These are phyloP conservation scores for Diorhabda carinulata DNA, from an alignment of 1,140 invertebrate species.

Conservation along the genomic window DNA sequence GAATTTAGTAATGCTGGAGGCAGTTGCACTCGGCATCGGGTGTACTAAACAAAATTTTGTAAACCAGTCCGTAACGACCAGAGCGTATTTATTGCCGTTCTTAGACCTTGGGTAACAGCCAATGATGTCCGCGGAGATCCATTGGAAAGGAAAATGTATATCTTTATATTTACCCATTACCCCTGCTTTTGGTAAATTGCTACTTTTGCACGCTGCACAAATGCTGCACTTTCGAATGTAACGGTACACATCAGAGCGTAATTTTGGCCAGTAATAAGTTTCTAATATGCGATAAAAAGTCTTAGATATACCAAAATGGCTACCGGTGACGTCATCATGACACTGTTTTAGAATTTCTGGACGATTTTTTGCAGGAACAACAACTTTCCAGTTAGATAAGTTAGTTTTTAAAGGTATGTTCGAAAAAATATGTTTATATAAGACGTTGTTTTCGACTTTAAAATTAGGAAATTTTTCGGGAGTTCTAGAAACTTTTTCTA, in stretches of 20 bases:
- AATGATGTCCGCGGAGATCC: conserved; percentile 19
- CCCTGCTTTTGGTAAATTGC: conserved; percentile 12
- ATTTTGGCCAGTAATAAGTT: conserved; percentile 16
- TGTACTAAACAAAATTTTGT: conserved; percentile 26
- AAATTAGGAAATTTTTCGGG: conserved; percentile 15
- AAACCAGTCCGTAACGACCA: conserved; percentile 26
- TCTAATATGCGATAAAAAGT: conserved; percentile 13
- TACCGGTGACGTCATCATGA: conserved; percentile 16
- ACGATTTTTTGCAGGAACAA: conserved; percentile 19
- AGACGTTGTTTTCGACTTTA: conserved; percentile 6
- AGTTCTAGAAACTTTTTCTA: background rate
- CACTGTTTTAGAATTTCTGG: conserved; percentile 3
- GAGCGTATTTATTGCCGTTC: conserved; percentile 18
- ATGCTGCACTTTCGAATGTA: conserved; percentile 5
- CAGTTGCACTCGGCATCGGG: conserved; percentile 19
- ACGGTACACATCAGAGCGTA: background rate
- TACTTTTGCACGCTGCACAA: conserved; percentile 8
- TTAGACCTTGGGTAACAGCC: conserved; percentile 30
- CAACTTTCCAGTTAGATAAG: conserved; percentile 22
- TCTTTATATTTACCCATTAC: conserved; percentile 27
- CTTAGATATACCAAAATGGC: conserved; percentile 20
- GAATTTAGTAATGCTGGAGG: conserved; percentile 22
- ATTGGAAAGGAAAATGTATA: conserved; percentile 27
- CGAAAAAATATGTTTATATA: conserved; percentile 10
- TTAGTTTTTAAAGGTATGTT: conserved; percentile 3